Evolutionary conservation across 2,797 vertebrate genomes (phyloP).

Genomic region (Hipposideros larvatus): DNA sequence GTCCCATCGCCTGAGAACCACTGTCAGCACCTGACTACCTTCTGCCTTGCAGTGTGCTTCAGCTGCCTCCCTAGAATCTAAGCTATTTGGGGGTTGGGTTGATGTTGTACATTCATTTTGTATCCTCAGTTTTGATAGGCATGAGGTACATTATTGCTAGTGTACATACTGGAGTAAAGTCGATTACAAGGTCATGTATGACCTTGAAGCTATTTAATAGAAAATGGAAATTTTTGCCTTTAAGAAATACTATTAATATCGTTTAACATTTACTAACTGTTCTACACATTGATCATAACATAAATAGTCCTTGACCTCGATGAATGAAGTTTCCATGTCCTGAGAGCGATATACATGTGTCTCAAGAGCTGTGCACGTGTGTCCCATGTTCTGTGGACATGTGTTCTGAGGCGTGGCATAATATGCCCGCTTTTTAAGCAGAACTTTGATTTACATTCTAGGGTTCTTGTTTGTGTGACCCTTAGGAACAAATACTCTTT

Average conservation of each 20-base stretch:
- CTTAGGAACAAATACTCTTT: conserved; percentile 52
- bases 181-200: rapidly evolving
- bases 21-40: not conserved
- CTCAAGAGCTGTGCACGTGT: not conserved
- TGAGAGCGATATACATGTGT: not conserved
- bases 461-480: not conserved
- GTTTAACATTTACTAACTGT: conserved; percentile 3
- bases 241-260: not conserved
- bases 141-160: not conserved
- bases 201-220: not conserved
- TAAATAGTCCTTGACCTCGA: not conserved
- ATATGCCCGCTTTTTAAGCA: not conserved
- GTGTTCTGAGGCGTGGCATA: not conserved
- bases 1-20: not conserved
- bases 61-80: not conserved
- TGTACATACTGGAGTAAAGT: not conserved
- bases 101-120: not conserved
- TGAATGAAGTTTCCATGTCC: not conserved
- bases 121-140: not conserved
- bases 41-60: not conserved
- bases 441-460: conserved; percentile 17
- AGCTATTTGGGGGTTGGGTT: not conserved
- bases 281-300: not conserved
- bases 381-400: not conserved
- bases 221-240: not conserved